Base-by-base conservation (phyloP, 2,888 invertebrate species). In the Pristionchus exspectatus region DNA sequence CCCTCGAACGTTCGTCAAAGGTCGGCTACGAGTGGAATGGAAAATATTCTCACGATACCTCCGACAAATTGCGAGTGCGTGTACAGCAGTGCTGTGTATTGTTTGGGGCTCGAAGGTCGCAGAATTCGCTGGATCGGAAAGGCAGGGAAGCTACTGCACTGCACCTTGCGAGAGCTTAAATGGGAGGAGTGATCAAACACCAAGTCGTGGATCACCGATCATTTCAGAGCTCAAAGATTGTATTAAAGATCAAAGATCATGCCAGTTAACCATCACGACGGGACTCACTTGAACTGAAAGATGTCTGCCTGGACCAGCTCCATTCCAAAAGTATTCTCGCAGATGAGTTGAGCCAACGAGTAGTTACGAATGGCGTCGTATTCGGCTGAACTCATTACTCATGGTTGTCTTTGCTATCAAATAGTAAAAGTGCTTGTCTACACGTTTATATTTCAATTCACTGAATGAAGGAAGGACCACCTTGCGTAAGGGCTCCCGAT, bases 401-500 rank as follows among this genome's bases (percentile, higher is more conserved):
- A 27, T 30, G 16, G 69, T 69, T 69, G 0, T 5, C 14, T 50
- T 50, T 50, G 10, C 7, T 50, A 7, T 3, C 44, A 9, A 50
- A 10, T 7, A 50, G 44, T 12, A 50, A 50, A 50, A 1, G 44
- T 50, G 44, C 3, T 50, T 50, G 3, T 9, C 44, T 50, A 0
- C 44, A 50, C 44, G 44, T 50, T 3, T 7, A 9, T 7, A 12
- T 50, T 50, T 50, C 44, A 50, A 38, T 38, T 50, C 5, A 10
- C 12, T 50, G 44, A 38, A 27, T 21, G 2, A n/a, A n/a, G n/a
- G n/a, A 12, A 14, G 54, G 63, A 0, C 56, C 12, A 69, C 90
- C 90, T 44, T 50, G 86, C 63, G 88, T 90, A 66, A 90, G 83
- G 24, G 88, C 88, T 18, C 90, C 81, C 10, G 87, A 69, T 2